phyloP scores from a whole-genome alignment of 2,113 vertebrate genomes.

The Mola mola region DNA sequence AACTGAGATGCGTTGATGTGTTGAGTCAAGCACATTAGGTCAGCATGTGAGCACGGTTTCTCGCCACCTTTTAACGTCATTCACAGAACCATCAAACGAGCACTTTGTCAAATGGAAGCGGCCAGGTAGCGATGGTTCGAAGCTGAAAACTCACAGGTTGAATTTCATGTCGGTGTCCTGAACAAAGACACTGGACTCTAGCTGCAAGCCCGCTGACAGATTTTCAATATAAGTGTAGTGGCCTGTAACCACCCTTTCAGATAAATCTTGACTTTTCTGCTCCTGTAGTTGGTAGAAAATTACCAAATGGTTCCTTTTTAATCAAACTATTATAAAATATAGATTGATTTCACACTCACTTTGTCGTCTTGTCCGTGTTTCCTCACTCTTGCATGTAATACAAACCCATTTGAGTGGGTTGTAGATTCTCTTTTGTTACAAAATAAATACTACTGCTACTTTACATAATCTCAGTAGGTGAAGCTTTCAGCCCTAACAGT shows the following conservation, averaged over 20 bases:
- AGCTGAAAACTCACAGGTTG: conserved; percentile 5
- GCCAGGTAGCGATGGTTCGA: too few species aligned
- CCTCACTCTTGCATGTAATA: neutral
- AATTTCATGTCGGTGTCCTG: conserved; percentile 1
- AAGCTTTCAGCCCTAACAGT: too few species aligned
- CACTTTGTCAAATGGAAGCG: conserved; percentile 11
- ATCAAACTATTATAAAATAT: conserved; percentile 36
- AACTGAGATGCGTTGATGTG: conserved; percentile 10
- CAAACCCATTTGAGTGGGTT: too few species aligned
- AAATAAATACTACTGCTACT: too few species aligned
- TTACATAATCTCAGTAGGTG: too few species aligned
- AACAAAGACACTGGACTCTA: conserved; percentile 1
- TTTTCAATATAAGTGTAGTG: conserved; percentile 22
- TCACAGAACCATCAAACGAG: conserved; percentile 17
- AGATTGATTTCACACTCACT: neutral
- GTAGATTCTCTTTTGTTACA: too few species aligned
- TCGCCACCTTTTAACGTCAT: neutral
- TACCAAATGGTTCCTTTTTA: conserved; percentile 44
- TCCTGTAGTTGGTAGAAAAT: conserved; percentile 39
- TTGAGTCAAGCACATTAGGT: conserved; percentile 19
- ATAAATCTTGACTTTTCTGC: conserved; percentile 56
- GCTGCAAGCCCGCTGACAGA: neutral
- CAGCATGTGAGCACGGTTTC: neutral
- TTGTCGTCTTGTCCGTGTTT: neutral
- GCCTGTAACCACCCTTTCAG: conserved; percentile 25